Conservation (phyloP, 2,888 invertebrate genomes). For the Trisateles emortualis region DNA sequence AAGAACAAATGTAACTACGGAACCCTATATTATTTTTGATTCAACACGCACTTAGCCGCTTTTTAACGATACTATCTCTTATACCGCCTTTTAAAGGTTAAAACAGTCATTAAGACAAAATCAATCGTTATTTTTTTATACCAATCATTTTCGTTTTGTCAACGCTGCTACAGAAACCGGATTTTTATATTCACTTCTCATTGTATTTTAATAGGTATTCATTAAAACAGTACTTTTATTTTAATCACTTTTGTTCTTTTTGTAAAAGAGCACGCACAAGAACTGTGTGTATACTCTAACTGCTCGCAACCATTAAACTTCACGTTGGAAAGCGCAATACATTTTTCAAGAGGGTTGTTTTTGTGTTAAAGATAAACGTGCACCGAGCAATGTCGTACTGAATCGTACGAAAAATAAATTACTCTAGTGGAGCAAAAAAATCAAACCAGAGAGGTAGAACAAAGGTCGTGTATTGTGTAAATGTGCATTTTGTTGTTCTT, state of each 20-base stretch:
- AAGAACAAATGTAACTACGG: neutral
- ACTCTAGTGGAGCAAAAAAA: constrained; percentile 29
- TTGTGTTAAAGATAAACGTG: constrained; percentile 47
- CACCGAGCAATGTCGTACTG: constrained; percentile 39
- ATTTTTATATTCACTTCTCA: constrained; percentile 18
- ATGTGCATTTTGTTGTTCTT: too few species aligned
- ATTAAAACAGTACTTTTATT: constrained; percentile 21
- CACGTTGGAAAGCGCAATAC: constrained; percentile 42
- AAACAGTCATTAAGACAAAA: neutral
- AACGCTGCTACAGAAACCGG: neutral
- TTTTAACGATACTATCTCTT: neutral
- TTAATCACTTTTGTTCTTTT: neutral
- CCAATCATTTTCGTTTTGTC: neutral
- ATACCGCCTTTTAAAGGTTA: neutral
- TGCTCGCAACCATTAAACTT: constrained; percentile 35
- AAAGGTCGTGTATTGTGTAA: neutral
- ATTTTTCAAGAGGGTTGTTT: constrained; percentile 46
- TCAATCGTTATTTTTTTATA: neutral
- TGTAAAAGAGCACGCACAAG: constrained; percentile 8
- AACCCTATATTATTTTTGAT: neutral
- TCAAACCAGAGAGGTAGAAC: constrained; percentile 16
- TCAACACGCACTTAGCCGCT: neutral
- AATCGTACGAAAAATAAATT: constrained; percentile 41
- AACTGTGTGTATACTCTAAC: constrained; percentile 17
- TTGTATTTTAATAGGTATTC: constrained; percentile 19